Base-by-base conservation (phyloP, 2,888 invertebrate species). In the Phortica magna region DNA sequence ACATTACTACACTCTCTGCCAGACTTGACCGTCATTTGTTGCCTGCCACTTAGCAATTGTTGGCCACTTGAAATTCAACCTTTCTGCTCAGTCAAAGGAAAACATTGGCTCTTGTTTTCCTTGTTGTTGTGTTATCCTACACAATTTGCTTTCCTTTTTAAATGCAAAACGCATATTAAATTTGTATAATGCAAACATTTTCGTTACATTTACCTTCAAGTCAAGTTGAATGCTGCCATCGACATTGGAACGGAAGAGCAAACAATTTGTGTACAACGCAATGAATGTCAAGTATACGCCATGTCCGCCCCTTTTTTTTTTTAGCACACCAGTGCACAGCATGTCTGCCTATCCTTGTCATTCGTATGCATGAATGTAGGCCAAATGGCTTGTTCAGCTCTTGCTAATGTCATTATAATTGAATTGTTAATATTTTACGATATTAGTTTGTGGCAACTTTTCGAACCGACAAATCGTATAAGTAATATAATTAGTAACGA, bases 341-440 rank as follows among this genome's bases (percentile, higher is more conserved):
- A 10, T 39, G 19, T 43, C 48, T 19, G 3, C 81, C 81, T 76
- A 81, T 79, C 78, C 78, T 77, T 78, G 74, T 43, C 7, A 41
- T 12, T n/a, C 73, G 82, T 76, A 79, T 81, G 81, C 79, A 78
- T 78, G 76, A 7, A 17, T 61, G 22, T 22, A 19, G 19, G 22
- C 22, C 43, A 68, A 68, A 68, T 68, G 68, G 68, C 43, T 41
- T 68, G 68, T 43, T 42, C 22, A 9, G 68, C 65, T 22, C 6
- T 14, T 77, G 76, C 80, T 85, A 85, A 85, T 83, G 81, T 78
- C 83, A 86, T 81, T 85, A 79, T 87, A 87, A 86, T 86, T 85
- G 85, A 87, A 83, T 84, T 85, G 87, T 86, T 82, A 86, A 87
- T 82, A 87, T 87, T 87, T 85, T 55, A 84, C 71, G 14, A 48